Evolutionary conservation across 2,113 vertebrate genomes (phyloP).

Genomic region (Gymnorhina tibicen): DNA sequence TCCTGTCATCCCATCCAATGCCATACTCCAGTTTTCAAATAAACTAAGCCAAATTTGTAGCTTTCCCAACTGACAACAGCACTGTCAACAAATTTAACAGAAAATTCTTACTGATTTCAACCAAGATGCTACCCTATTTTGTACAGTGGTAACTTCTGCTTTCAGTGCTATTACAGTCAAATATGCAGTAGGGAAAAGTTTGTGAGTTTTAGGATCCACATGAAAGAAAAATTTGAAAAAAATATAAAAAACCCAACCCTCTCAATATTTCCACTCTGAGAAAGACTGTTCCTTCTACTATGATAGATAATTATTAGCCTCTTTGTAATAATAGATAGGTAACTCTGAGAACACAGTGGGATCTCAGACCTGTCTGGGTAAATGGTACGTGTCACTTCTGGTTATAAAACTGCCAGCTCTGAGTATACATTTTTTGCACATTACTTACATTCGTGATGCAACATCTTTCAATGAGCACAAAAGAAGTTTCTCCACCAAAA

Average conservation of each 20-base stretch:
- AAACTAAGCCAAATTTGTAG: neutral
- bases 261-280: neutral
- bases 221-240: neutral
- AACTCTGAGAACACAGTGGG: neutral
- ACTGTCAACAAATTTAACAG: neutral
- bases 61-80: neutral
- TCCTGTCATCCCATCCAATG: neutral
- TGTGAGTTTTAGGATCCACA: neutral
- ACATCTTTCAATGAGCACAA: neutral
- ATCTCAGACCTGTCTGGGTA: neutral
- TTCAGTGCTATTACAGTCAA: neutral
- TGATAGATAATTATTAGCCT: neutral
- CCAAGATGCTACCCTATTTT: neutral
- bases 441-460: fast-evolving
- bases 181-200: neutral
- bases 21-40: neutral
- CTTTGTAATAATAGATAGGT: neutral
- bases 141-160: neutral
- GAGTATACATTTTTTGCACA: neutral
- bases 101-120: neutral
- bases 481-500: neutral
- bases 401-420: neutral
- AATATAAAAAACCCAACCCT: neutral
- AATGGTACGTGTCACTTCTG: neutral
- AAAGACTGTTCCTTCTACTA: neutral